Evolutionary conservation across 1,140 invertebrate genomes (phyloP), one percentile per base, ranked within the genome.

Genomic region (Zeugodacus cucurbitae): DNA sequence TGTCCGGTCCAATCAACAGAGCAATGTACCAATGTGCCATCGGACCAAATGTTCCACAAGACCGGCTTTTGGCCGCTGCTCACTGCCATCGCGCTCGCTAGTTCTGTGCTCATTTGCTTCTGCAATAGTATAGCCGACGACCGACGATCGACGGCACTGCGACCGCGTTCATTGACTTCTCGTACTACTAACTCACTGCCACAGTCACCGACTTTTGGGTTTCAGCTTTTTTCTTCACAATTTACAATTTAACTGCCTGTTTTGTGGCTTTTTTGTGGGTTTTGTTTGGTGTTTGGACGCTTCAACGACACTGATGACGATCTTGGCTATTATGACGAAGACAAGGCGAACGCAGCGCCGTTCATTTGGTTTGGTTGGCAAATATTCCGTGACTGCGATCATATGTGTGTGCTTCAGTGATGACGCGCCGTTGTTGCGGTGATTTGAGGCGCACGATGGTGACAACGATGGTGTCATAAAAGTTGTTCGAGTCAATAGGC

Each of bases 131-230:
- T n/a, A n/a, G n/a, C n/a, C n/a, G n/a, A n/a, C n/a, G n/a, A n/a
- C n/a, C n/a, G n/a, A n/a, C 29, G 41, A 82, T 3, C 41, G 74
- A 82, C 87, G 58, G 34, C 88, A 57, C 54, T 85, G 87, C 91
- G 91, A 87, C 91, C 88, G 91, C 91, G 91, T 90, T 92, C 91
- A 90, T 92, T 92, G 91, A 92, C 91, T 92, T 91, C 91, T 91
- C 91, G 91, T 91, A 92, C 91, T 91, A 91, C 90, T 91, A 91
- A 91, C 90, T 91, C 90, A 91, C 90, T 91, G 90, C 90, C 90
- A 91, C 90, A 91, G 90, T 91, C 90, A 92, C 91, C 91, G 91
- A 92, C 91, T 91, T 91, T 92, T 86, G 44, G 48, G 22, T 17
- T 86, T 26, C 17, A 57, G n/a, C 74, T 82, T 82, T 82, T 82